phyloP scores from a whole-genome alignment of 1,140 invertebrate species.

The Papilio polyxenes region DNA sequence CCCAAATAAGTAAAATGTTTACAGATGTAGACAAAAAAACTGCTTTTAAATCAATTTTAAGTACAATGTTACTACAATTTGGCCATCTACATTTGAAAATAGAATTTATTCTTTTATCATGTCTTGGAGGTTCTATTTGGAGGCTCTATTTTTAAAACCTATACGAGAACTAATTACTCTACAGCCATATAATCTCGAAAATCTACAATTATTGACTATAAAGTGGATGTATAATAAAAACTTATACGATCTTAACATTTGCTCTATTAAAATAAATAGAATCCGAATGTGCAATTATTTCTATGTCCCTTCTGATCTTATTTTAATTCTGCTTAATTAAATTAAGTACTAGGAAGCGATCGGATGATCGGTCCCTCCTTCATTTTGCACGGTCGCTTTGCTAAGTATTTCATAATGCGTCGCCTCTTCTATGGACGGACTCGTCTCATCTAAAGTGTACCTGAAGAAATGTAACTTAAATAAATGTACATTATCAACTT shows the following conservation, averaged over 20 bases:
- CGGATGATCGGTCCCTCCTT: conserved; percentile 30
- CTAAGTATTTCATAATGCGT: conserved; percentile 75
- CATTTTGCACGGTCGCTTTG: conserved; percentile 53
- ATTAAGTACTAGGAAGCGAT: conserved; percentile 2
- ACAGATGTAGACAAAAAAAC: too few relatives aligned
- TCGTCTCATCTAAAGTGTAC: conserved; percentile 71
- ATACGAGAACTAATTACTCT: background rate
- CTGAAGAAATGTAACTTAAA: conserved; percentile 47
- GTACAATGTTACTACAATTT: too few relatives aligned
- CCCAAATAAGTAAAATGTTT: too few relatives aligned
- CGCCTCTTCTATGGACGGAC: conserved; percentile 68
- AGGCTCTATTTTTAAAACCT: too few relatives aligned
- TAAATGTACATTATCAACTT: background rate
- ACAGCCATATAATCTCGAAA: background rate
- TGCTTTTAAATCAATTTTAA: too few relatives aligned
- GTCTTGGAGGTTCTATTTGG: too few relatives aligned
- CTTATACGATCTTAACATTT: background rate
- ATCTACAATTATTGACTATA: background rate
- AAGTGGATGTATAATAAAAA: background rate
- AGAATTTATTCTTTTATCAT: too few relatives aligned
- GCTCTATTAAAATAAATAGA: background rate
- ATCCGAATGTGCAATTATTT: conserved; percentile 23
- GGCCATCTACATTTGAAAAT: too few relatives aligned
- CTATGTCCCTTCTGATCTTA: background rate
- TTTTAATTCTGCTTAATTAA: background rate